These are phyloP conservation scores for Eciton burchellii DNA, from an alignment of 1,140 invertebrate species.

Conservation along the genomic window DNA sequence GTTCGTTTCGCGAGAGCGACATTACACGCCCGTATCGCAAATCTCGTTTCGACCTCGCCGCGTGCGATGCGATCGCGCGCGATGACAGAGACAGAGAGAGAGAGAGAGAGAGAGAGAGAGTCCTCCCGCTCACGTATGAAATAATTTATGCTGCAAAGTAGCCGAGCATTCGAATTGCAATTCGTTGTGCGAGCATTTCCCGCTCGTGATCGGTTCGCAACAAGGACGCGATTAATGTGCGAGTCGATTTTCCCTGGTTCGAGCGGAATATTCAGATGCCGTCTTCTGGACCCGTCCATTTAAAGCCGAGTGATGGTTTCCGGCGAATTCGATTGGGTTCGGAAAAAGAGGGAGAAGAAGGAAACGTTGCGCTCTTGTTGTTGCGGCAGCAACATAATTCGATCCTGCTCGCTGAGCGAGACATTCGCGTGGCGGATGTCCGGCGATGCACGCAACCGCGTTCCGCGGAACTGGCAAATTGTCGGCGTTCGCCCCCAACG, in stretches of 20 bases:
- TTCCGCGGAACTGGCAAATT: conserved; percentile 35
- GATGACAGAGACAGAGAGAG: conserved; percentile 47
- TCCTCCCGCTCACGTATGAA: conserved; percentile 63
- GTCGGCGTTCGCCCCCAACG: conserved; percentile 38
- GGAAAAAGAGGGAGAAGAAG: too few relatives aligned
- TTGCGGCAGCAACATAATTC: too few relatives aligned
- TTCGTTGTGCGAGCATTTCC: conserved; percentile 21
- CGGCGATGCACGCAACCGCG: too few relatives aligned
- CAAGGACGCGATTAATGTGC: not conserved
- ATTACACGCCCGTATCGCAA: conserved; percentile 49
- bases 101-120: not conserved
- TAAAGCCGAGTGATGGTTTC: too few relatives aligned
- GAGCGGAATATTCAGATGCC: too few relatives aligned
- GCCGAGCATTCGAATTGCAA: too few relatives aligned
- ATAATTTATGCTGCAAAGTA: conserved; percentile 61
- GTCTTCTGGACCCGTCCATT: too few relatives aligned
- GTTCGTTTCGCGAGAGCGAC: conserved; percentile 1
- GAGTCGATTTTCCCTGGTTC: too few relatives aligned
- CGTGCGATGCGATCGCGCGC: conserved; percentile 42
- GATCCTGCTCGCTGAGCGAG: too few relatives aligned
- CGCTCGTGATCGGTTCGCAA: not conserved
- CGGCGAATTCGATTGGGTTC: too few relatives aligned
- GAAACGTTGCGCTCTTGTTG: too few relatives aligned
- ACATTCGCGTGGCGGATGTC: too few relatives aligned
- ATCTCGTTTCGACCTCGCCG: conserved; percentile 49